Base-by-base conservation (phyloP, 2,888 invertebrate species). In the Lypha dubia region DNA sequence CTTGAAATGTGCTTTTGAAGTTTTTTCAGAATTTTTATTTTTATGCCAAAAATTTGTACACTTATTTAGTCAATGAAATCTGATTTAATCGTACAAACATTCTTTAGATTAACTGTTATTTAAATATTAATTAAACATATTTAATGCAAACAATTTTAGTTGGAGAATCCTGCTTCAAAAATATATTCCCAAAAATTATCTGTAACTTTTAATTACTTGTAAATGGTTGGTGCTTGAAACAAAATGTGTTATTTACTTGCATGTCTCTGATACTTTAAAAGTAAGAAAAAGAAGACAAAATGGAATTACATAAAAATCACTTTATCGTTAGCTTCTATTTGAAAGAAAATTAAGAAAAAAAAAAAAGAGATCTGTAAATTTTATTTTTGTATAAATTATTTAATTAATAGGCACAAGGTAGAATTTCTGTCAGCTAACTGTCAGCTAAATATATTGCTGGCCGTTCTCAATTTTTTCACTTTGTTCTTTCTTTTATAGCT, bases 301-400 rank as follows among this genome's bases (percentile, higher is more conserved):
- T 3, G 5, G 3, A 20, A 20, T 1, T 28, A 28, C 7, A 22
- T 8, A 35, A 13, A 44, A 49, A 17, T 11, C 15, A 53, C 56
- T 49, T 32, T 65, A 41, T 67, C 56, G 49, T 58, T n/a, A 41
- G 0, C 17, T 63, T 67, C 49, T 71, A 76, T 71, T 63, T 65
- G 35, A 49, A 35, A 32, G 17, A 68, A 56, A 63, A 20, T n/a
- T 6, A 11, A 68, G 15, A 5, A 20, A 65, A 44, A 22, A 9
- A n/a, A 15, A 56, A 56, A 63, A 62, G 13, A 22, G 35, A 49
- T 70, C 63, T 11, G 28, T 13, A 38, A 28, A 28, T 28, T 28
- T 28, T 28, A 28, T 28, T 28, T 49, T 7, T 32, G 83, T 71
- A 83, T 84, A 67, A 76, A 76, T 79, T 60, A 79, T 71, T 76